phyloP scores from a whole-genome alignment of 2,797 vertebrate species.

The Acanthiza pusilla region DNA sequence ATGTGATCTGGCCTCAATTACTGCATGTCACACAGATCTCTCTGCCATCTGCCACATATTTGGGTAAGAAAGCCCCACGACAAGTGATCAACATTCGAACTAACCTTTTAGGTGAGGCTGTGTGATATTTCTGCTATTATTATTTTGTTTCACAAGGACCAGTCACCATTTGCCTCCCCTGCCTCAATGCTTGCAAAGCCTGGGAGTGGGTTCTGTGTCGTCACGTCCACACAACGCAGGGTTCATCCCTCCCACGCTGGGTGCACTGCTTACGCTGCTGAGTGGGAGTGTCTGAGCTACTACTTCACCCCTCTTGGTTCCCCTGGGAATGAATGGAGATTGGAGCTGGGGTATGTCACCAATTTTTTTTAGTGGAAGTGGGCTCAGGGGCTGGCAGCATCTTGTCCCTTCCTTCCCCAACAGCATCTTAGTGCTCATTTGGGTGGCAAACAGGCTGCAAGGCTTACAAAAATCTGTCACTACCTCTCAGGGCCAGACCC shows the following conservation, averaged over 20 bases:
- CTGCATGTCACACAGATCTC: not conserved
- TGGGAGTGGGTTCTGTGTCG: not conserved
- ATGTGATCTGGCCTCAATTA: not conserved
- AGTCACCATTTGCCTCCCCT: not conserved
- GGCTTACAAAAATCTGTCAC: not conserved
- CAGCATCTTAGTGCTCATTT: not conserved
- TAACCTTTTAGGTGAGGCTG: not conserved
- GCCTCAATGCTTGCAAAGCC: not conserved
- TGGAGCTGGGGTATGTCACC: not conserved
- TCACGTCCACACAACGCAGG: rapidly evolving
- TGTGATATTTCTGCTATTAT: not conserved
- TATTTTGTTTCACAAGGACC: not conserved
- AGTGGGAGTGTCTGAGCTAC: not conserved
- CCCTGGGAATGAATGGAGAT: not conserved
- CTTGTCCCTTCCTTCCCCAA: not conserved
- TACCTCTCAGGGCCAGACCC: not conserved
- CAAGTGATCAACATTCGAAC: not conserved
- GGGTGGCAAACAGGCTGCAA: not conserved
- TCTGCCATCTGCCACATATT: not conserved
- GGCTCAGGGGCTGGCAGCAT: not conserved
- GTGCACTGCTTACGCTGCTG: not conserved
- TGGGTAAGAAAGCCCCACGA: not conserved
- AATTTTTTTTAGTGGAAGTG: not conserved
- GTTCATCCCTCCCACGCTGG: rapidly evolving
- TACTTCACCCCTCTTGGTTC: not conserved